Evolutionary conservation across 2,888 invertebrate species (phyloP), one percentile per base, ranked within the genome.

Genomic region (Drosophila affinis): DNA sequence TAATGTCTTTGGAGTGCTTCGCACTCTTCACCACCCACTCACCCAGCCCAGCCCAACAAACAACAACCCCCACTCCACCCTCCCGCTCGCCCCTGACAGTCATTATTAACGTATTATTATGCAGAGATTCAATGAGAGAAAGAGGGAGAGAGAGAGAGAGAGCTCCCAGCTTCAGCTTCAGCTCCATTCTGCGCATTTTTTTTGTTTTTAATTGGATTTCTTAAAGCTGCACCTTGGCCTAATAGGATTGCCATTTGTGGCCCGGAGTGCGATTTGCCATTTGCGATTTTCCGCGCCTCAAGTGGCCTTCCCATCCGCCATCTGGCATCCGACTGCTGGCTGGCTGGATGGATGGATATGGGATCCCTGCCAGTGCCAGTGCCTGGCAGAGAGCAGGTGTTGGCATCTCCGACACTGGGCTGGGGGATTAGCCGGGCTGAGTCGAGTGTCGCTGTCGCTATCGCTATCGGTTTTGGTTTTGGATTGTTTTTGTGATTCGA

Each of bases 1-100:
- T 91, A 91, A 90, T 90, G 90, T 85, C 82, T 85, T 89, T 89
- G 78, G 79, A 90, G 90, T 87, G 90, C 68, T 89, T 86, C 89
- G 87, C 88, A 79, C 85, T 89, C 89, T 76, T 75, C 75, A 76
- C 67, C 64, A 56, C 7, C 44, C 64, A 54, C 7, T 49, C 75
- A 17, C 3, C 39, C 29, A 29, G 29, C 29, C 67, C 59, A 7
- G 29, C 29, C 64, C 59, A 7, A 9, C 29, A 29, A 29, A 29
- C 29, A 29, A 29, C 29, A 29, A 7, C 69, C 58, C 56, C 54
- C 67, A 61, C 10, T 27, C 67, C 71, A 21, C 67, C 64, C 24
- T 3, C 24, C 24, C 24, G 3, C 5, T 24, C 24, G 4, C 62
- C 39, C 75, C 62, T 52, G 7, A 72, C 65, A 67, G 45, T 67